Conservation (phyloP, 2,797 vertebrate species). For the Mormyrus proboscirostris region DNA sequence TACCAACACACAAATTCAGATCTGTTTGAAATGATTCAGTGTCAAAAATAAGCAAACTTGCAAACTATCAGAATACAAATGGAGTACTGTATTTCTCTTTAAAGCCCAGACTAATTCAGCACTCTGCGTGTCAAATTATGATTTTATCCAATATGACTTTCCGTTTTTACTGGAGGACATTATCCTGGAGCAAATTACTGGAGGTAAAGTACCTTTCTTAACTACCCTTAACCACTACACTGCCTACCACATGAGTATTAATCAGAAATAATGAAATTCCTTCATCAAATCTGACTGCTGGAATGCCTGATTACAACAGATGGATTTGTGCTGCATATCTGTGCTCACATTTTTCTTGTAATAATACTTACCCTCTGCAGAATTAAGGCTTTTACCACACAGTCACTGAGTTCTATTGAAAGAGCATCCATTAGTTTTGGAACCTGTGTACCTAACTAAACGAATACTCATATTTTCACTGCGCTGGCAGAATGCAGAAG, state of each 20-base stretch:
- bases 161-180: neutral
- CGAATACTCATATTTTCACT: neutral
- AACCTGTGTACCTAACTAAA: neutral
- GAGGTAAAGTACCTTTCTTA: neutral
- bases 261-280: slow-evolving; percentile 3
- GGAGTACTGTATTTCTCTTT: neutral
- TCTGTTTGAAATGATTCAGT: neutral
- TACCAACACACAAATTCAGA: neutral
- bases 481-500: neutral
- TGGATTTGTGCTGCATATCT: neutral
- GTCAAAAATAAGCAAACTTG: neutral
- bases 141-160: slow-evolving; percentile 5
- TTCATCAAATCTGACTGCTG: slow-evolving; percentile 3
- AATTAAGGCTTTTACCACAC: neutral
- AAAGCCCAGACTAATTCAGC: neutral
- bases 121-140: neutral
- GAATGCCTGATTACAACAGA: neutral
- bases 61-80: neutral
- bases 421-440: neutral
- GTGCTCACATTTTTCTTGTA: slow-evolving; percentile 1
- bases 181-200: neutral
- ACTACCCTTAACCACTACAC: neutral
- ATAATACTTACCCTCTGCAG: neutral
- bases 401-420: neutral
- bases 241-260: neutral